These are phyloP conservation scores for Hoplodrina ambigua DNA, from an alignment of 2,888 invertebrate species.

Conservation along the genomic window DNA sequence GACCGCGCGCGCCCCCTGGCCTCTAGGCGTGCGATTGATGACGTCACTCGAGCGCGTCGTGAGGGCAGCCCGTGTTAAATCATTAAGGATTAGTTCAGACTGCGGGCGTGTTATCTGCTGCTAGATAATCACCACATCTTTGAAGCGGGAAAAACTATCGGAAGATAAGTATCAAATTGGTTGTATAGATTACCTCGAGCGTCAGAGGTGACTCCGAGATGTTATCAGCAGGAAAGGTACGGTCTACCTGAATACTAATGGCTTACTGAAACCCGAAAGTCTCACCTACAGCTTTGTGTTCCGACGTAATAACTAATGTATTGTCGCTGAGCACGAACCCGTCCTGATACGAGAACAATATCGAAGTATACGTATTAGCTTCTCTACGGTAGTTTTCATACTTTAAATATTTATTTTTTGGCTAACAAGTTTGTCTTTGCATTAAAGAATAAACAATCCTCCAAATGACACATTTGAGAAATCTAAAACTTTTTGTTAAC, in stretches of 20 bases:
- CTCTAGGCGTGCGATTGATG: slow-evolving; percentile 25
- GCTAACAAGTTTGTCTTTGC: background rate
- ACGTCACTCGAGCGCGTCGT: slow-evolving; percentile 21
- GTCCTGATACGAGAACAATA: background rate
- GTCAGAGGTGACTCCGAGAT: slow-evolving; percentile 12
- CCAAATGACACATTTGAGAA: background rate
- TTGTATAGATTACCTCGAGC: background rate
- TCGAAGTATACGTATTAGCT: background rate
- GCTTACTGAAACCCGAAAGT: background rate
- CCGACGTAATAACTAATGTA: background rate
- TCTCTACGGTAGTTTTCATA: background rate
- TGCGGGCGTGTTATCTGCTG: slow-evolving; percentile 26
- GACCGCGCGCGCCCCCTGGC: background rate
- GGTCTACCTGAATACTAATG: slow-evolving; percentile 8
- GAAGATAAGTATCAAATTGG: slow-evolving; percentile 6
- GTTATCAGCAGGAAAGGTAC: slow-evolving; percentile 4
- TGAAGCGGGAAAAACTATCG: slow-evolving; percentile 10
- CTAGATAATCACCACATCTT: slow-evolving; percentile 14
- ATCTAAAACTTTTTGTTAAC: background rate
- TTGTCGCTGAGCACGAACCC: background rate
- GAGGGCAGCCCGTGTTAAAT: slow-evolving; percentile 27
- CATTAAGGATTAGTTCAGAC: slow-evolving; percentile 38
- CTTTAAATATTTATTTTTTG: background rate
- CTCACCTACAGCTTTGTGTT: background rate
- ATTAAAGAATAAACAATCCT: background rate